Evolutionary conservation across 2,888 invertebrate species (phyloP).

Genomic region (Theodoxus fluviatilis): DNA sequence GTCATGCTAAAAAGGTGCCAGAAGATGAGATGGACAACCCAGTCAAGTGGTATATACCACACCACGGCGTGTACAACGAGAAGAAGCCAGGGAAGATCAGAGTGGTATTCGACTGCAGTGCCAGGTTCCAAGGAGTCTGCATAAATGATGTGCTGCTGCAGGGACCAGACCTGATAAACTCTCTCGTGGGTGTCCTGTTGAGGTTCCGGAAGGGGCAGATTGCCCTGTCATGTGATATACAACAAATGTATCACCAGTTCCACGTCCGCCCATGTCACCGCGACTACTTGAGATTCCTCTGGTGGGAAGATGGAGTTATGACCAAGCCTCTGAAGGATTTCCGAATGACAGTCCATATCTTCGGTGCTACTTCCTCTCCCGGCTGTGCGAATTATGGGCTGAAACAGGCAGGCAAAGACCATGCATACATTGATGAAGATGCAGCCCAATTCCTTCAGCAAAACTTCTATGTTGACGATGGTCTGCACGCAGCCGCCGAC

Average conservation of each 20-base stretch:
- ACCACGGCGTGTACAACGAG: slow-evolving; percentile 26
- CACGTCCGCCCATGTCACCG: slow-evolving; percentile 23
- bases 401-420: slow-evolving; percentile 27
- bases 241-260: slow-evolving; percentile 32
- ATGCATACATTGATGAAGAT: slow-evolving; percentile 26
- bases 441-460: slow-evolving; percentile 30
- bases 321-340: slow-evolving; percentile 30
- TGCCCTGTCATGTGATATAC: slow-evolving; percentile 33
- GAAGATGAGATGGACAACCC: neutral
- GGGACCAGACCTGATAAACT: slow-evolving; percentile 24
- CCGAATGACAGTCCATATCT: slow-evolving; percentile 34
- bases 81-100: slow-evolving; percentile 25
- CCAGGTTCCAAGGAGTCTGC: neutral
- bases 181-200: slow-evolving; percentile 18
- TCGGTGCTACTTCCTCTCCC: slow-evolving; percentile 36
- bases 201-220: slow-evolving; percentile 29
- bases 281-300: slow-evolving; percentile 33
- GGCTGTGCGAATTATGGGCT: slow-evolving; percentile 34
- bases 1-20: neutral
- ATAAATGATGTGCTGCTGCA: slow-evolving; percentile 20
- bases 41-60: slow-evolving; percentile 24
- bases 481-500: slow-evolving; percentile 30
- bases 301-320: slow-evolving; percentile 28
- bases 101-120: slow-evolving; percentile 24
- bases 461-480: slow-evolving; percentile 42